Evolutionary conservation across 2,888 invertebrate species (phyloP).

Genomic region (Polydrusus pterygomalis): DNA sequence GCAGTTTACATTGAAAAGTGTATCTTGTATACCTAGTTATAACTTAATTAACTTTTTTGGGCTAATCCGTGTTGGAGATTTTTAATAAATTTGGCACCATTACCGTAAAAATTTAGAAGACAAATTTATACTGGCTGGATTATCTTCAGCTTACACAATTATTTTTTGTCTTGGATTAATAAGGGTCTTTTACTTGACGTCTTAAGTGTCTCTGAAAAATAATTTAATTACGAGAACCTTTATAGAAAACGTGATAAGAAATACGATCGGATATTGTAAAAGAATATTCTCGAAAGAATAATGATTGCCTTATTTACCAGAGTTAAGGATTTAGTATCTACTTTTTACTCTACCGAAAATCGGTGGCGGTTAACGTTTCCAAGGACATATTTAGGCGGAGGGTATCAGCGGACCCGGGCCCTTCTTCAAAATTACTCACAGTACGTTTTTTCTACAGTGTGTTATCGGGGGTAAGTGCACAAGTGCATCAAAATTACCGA

Average conservation of each 20-base stretch:
- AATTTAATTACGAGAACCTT: constrained; percentile 22
- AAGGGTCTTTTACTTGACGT: constrained; percentile 26
- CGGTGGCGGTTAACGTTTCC: too few species aligned
- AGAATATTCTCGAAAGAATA: constrained; percentile 3
- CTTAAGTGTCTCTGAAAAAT: constrained; percentile 29
- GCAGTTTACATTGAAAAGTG: too few species aligned
- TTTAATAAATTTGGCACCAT: constrained; percentile 13
- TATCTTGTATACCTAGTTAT: too few species aligned
- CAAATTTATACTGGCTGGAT: not conserved
- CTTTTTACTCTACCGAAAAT: not conserved
- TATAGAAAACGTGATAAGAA: constrained; percentile 26
- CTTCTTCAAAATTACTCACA: too few species aligned
- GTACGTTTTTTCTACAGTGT: too few species aligned
- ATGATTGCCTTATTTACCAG: constrained; percentile 8
- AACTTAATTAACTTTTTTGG: not conserved
- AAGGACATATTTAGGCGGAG: too few species aligned
- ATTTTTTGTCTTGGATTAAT: constrained; percentile 27
- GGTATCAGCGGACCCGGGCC: too few species aligned
- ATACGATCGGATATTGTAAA: constrained; percentile 21
- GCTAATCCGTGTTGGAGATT: not conserved
- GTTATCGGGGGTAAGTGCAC: too few species aligned
- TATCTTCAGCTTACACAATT: constrained; percentile 21
- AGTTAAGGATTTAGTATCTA: not conserved
- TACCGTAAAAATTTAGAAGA: constrained; percentile 1
- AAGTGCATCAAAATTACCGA: too few species aligned